Conservation (phyloP, 2,113 vertebrate genomes). For the Rafetus swinhoei region DNA sequence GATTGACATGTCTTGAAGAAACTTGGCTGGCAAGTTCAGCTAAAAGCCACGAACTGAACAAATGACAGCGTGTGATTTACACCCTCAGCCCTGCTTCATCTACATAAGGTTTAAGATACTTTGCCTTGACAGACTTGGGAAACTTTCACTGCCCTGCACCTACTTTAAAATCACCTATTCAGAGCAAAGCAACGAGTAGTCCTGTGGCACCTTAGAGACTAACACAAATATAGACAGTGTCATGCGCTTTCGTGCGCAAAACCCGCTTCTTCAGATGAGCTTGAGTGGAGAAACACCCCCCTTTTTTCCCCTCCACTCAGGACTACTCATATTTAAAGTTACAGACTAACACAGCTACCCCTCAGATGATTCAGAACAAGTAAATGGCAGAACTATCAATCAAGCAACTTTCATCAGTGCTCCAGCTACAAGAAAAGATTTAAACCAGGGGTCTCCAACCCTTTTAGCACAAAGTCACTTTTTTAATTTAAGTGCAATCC, state of each 20-base stretch:
- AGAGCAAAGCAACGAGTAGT: background rate
- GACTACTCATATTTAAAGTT: too few species aligned
- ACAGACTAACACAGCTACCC: too few species aligned
- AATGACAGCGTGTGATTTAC: background rate
- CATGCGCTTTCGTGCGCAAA: too few species aligned
- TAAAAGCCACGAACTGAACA: fast-evolving
- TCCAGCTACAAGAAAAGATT: background rate
- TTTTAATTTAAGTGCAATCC: too few species aligned
- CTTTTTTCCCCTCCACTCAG: too few species aligned
- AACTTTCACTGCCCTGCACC: background rate
- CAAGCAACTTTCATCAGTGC: background rate
- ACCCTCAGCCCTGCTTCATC: background rate
- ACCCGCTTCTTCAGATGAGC: too few species aligned
- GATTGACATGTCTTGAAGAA: background rate
- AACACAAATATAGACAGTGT: too few species aligned
- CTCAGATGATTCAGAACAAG: background rate
- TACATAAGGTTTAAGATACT: fast-evolving
- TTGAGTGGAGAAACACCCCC: too few species aligned
- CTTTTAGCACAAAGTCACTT: too few species aligned
- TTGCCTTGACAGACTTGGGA: fast-evolving
- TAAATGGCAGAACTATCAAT: background rate
- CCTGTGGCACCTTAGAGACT: too few species aligned
- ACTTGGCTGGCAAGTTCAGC: fast-evolving
- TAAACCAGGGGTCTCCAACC: too few species aligned
- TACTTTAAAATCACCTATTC: background rate